Conservation (phyloP, 2,888 invertebrate genomes). For the Chrysolina haemoptera region DNA sequence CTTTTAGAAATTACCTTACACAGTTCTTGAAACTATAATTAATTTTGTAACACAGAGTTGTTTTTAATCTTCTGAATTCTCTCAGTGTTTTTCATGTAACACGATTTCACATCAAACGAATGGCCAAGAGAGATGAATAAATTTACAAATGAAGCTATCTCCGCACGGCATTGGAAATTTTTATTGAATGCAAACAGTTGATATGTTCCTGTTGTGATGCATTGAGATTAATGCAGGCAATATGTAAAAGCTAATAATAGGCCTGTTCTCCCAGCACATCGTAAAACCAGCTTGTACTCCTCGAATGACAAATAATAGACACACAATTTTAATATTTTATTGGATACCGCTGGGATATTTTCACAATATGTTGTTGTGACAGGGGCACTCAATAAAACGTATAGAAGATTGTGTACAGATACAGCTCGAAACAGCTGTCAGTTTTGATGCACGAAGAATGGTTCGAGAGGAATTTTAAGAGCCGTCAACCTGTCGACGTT, state of each 20-base stretch:
- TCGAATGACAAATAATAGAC: slow-evolving; percentile 17
- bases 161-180: background rate
- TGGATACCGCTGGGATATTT: slow-evolving; percentile 19
- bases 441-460: slow-evolving; percentile 12
- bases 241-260: slow-evolving; percentile 14
- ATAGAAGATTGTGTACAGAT: slow-evolving; percentile 9
- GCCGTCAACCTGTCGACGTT: slow-evolving; percentile 17
- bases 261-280: background rate
- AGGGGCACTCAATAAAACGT: slow-evolving; percentile 16
- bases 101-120: background rate
- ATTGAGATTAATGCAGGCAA: slow-evolving; percentile 13
- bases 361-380: slow-evolving; percentile 17
- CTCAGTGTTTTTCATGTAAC: too few relatives aligned
- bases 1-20: too few relatives aligned
- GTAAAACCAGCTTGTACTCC: slow-evolving; percentile 4
- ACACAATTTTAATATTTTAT: slow-evolving; percentile 12
- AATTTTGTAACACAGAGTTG: too few relatives aligned
- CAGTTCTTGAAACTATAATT: too few relatives aligned
- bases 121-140: background rate
- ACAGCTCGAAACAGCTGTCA: background rate
- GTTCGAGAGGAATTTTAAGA: slow-evolving; percentile 6
- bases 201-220: slow-evolving; percentile 13
- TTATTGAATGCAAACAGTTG: background rate
- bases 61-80: too few relatives aligned
- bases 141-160: background rate